These are phyloP conservation scores for Plotosus lineatus DNA, from an alignment of 2,113 vertebrate species.

Conservation along the genomic window DNA sequence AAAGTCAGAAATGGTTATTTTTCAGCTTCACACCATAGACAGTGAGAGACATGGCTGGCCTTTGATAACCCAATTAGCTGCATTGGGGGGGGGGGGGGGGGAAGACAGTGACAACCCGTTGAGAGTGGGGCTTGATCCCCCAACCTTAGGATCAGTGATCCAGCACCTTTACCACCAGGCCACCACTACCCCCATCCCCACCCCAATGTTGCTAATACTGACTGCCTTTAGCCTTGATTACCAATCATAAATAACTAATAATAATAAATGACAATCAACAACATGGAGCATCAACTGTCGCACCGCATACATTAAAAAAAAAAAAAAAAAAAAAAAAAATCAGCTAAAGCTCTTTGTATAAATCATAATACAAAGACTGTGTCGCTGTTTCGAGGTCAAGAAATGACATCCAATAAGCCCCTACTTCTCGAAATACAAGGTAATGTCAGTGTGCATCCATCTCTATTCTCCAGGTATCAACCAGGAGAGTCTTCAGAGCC, in stretches of 20 bases:
- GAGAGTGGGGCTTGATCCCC: too few species aligned
- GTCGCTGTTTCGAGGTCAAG: not conserved
- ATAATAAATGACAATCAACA: not conserved
- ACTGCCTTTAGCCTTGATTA: not conserved
- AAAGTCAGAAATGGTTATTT: too few species aligned
- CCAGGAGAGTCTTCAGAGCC: constrained; percentile 9
- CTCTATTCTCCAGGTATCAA: constrained; percentile 39
- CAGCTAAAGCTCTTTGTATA: not conserved
- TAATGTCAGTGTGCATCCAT: constrained; percentile 40
- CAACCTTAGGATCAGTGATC: too few species aligned
- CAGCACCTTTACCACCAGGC: too few species aligned
- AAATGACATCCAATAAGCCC: constrained; percentile 20
- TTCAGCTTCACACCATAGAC: too few species aligned
- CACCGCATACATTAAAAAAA: not conserved
- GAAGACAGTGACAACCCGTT: too few species aligned
- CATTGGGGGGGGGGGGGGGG: too few species aligned
- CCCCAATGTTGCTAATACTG: too few species aligned
- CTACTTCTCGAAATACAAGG: not conserved
- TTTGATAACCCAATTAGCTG: too few species aligned
- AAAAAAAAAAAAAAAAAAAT: not conserved
- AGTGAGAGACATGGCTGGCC: too few species aligned
- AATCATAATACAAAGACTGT: not conserved
- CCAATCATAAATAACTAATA: not conserved
- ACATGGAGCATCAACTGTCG: not conserved
- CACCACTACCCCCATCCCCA: too few species aligned